A percentile compares a stretch with the other conserved stretches of the same genome.
Evolutionary conservation across 2,888 invertebrate species (phyloP).

Genomic region (Cantharis rustica): DNA sequence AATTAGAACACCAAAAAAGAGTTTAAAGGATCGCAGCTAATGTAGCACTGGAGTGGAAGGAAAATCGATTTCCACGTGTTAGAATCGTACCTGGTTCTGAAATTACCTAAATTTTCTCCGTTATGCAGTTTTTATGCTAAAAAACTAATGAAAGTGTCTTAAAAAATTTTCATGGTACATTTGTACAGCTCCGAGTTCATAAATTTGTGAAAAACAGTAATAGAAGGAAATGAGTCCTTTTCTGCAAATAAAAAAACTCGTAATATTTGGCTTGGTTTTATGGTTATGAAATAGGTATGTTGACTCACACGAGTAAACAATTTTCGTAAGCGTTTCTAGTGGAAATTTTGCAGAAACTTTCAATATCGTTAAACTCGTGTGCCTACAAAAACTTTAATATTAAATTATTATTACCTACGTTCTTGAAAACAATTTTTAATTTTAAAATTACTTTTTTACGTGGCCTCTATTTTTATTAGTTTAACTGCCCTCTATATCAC

Average conservation of each 20-base stretch:
- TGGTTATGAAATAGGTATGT: not conserved
- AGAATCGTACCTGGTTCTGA: constrained; percentile 33
- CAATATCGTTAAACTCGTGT: not conserved
- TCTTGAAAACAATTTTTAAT: not conserved
- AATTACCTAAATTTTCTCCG: constrained; percentile 18
- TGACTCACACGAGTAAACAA: not conserved
- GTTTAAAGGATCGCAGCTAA: constrained; percentile 18
- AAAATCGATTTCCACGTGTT: constrained; percentile 30
- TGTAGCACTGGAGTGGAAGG: constrained; percentile 25
- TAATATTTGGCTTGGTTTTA: not conserved
- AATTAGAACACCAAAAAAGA: constrained; percentile 20
- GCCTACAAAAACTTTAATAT: not conserved
- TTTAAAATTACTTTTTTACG: not conserved
- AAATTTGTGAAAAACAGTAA: not conserved
- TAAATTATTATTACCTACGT: not conserved
- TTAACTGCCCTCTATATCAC: not conserved
- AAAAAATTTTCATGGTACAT: not conserved
- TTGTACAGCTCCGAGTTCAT: not conserved
- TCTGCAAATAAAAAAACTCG: not conserved
- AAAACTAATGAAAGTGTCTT: not conserved
- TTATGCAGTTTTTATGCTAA: not conserved
- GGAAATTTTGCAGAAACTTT: not conserved
- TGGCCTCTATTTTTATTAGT: not conserved
- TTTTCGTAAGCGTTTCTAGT: not conserved
- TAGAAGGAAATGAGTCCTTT: not conserved